Evolutionary conservation across 1,140 invertebrate species (phyloP), one percentile per base, ranked within the genome.

Genomic region (Plutomurus gul): DNA sequence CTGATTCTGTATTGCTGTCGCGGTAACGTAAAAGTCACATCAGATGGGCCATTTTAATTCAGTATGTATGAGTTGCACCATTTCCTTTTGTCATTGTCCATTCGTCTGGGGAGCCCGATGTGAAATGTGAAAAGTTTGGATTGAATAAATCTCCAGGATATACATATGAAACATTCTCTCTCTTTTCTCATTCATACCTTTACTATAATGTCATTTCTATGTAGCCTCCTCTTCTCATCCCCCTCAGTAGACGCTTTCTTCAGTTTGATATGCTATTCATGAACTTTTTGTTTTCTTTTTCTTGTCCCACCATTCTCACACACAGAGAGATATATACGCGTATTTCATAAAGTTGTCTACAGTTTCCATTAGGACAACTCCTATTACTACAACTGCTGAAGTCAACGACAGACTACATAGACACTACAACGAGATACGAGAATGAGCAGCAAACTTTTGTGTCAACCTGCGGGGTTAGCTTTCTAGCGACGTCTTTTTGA

Each of bases 31-130:
- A 65, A 65, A 65, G 56, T 65, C 56, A 65, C 56, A 65, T 65
- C 56, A 65, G 56, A 65, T 65, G 70, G 70, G 20, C 70, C 70
- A 72, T 72, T 72, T 72, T 72, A 72, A 72, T 72, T 72, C 70
- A 72, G 70, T 72, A 72, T 72, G 70, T 72, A 72, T 72, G 70
- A 72, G 36, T 43, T 39, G 39, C 70, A 46, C 70, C 70, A 72
- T 72, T 72, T 72, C 40, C 70, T 43, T 72, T 72, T 72, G 70
- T 40, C 70, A 72, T 43, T 72, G 70, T 72, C 70, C 70, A 72
- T 43, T 72, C 70, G 39, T 40, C 70, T 72, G 30, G 39, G 70
- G 39, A 22, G 36, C 36, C 36, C 40, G 36, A 72, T 72, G 39
- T 72, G 70, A 46, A 72, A 72, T 72, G 39, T 43, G 39, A 72